phyloP scores from a whole-genome alignment of 2,797 vertebrate genomes.

The Natrix natrix region DNA sequence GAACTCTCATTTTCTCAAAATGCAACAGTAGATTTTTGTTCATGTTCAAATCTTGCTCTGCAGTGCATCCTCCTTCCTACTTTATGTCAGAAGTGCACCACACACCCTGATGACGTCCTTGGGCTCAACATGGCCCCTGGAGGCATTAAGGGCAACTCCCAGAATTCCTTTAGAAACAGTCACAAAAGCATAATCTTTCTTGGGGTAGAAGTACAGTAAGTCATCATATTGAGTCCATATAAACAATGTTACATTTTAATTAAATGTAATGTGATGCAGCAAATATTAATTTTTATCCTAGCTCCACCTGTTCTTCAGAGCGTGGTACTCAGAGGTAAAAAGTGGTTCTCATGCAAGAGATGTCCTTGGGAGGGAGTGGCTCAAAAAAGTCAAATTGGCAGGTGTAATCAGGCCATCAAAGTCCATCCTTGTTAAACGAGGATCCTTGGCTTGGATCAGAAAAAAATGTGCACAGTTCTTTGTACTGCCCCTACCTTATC shows the following conservation, averaged over 20 bases:
- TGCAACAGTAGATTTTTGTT: background rate
- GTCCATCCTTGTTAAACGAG: background rate
- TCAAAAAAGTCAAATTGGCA: background rate
- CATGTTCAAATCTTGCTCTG: background rate
- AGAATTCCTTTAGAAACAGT: background rate
- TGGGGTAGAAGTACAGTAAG: background rate
- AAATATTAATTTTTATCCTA: background rate
- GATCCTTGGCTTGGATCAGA: background rate
- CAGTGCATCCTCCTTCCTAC: background rate
- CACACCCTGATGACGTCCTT: background rate
- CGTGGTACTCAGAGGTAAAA: background rate
- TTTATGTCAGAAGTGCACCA: background rate
- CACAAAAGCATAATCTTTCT: background rate
- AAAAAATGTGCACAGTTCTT: background rate
- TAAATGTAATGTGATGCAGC: background rate
- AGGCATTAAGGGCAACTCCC: background rate
- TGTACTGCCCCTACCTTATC: background rate
- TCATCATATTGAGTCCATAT: background rate
- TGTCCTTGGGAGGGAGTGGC: background rate
- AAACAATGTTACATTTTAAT: background rate
- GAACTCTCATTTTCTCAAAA: background rate
- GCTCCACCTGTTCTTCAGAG: background rate
- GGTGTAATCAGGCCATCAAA: background rate
- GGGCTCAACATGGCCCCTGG: background rate
- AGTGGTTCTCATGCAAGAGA: background rate